These are phyloP conservation scores for Lysiphlebus fabarum DNA, from an alignment of 1,140 invertebrate species.

Conservation along the genomic window DNA sequence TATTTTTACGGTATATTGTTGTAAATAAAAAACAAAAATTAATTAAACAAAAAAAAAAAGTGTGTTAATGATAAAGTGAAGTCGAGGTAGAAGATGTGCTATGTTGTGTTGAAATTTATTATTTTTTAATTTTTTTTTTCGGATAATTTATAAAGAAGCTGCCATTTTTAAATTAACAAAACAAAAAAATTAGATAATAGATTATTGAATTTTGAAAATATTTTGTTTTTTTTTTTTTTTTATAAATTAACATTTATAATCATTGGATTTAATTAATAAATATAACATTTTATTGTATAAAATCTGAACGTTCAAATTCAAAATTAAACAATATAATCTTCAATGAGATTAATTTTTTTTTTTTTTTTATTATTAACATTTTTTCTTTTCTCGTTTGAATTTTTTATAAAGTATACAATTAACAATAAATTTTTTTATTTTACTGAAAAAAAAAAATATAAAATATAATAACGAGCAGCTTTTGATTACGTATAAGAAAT, in stretches of 20 bases:
- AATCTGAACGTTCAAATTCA: constrained; percentile 58
- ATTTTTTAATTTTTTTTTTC: not conserved
- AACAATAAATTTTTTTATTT: not conserved
- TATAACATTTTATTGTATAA: constrained; percentile 53
- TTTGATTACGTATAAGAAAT: not conserved
- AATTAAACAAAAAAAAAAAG: too few relatives aligned
- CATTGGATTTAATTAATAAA: constrained; percentile 52
- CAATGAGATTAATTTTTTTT: constrained; percentile 21
- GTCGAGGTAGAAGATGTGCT: constrained; percentile 21
- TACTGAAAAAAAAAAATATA: not conserved
- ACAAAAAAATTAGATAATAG: constrained; percentile 5
- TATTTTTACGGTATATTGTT: too few relatives aligned
- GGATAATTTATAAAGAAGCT: not conserved
- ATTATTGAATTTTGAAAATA: constrained; percentile 12
- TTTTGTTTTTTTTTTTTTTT: constrained; percentile 9
- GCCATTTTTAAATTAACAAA: not conserved
- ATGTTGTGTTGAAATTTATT: not conserved
- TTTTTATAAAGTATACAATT: not conserved
- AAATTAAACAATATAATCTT: constrained; percentile 49
- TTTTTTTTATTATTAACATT: constrained; percentile 15
- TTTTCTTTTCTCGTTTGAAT: not conserved
- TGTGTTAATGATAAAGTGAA: not conserved
- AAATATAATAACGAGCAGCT: not conserved
- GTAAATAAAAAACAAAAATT: too few relatives aligned
- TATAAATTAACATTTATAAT: constrained; percentile 43